Base-by-base conservation (phyloP, 2,113 vertebrate genomes). In the Podocnemis expansa region DNA sequence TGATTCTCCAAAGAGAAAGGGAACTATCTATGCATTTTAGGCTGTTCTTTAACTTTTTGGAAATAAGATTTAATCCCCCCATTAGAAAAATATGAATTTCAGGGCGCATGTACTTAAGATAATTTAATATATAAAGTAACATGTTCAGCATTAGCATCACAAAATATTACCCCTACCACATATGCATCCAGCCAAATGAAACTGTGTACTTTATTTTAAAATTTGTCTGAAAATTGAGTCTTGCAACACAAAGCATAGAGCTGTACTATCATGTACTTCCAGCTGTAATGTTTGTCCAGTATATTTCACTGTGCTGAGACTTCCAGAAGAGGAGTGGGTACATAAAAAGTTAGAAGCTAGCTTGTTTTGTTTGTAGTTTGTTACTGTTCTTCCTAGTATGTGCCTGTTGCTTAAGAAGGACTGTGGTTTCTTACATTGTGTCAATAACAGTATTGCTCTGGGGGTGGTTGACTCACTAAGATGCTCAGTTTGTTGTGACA, bases 381-480 rank as follows among this genome's bases (percentile, higher is more conserved):
- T 91, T 96, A 92, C 78, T 96, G 52, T 95, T 93, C 58, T 60
- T 34, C 55, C 29, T 90, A 85, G 60, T 80, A 95, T 89, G 80
- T 95, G 95, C 91, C 92, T 91, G 87, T 96, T 95, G 81, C 90
- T 92, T 94, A n/a, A n/a, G n/a, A 87, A 94, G 76, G 63, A 89
- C 82, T 83, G 17, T 52, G 52, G 34, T 80, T 93, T 78, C 38
- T 91, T 93, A 56, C 90, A 63, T 84, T n/a, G 10, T 89, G 73
- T 43, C 78, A 91, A 24, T 84, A 95, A n/a, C 92, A 54, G 85
- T 78, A 47, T n/a, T 91, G 38, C 56, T 94, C 41, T 1, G 43
- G 24, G 51, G 47, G 78, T 84, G 4, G 75, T 82, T 80, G 52
- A 81, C 38, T 85, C 31, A 49, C 78, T 89, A 89, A 22, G 75